These are phyloP conservation scores for Myotis myotis DNA, from an alignment of 2,797 vertebrate genomes.

Conservation along the genomic window DNA sequence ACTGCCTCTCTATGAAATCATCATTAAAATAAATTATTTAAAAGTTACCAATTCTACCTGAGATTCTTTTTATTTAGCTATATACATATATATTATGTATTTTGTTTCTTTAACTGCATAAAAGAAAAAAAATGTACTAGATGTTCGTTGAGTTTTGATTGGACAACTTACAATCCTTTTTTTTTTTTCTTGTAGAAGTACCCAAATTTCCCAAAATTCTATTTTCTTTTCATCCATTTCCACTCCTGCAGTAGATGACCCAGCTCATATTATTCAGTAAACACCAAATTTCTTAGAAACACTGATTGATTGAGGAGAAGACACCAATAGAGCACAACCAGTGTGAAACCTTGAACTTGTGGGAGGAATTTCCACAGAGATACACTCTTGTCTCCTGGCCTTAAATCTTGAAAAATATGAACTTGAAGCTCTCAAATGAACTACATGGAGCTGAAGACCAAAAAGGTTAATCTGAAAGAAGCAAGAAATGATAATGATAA, in stretches of 20 bases:
- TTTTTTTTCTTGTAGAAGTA: not conserved
- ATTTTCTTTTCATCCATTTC: not conserved
- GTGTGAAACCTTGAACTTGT: not conserved
- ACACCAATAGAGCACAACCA: not conserved
- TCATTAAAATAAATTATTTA: not conserved
- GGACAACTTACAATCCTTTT: not conserved
- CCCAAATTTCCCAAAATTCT: not conserved
- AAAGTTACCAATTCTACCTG: not conserved
- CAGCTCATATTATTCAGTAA: not conserved
- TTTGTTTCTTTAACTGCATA: not conserved
- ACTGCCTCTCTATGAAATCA: not conserved
- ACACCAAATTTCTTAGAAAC: not conserved
- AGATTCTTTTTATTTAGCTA: not conserved
- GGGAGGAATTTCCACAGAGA: not conserved
- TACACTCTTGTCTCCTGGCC: not conserved
- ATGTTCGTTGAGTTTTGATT: not conserved
- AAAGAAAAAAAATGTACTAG: not conserved
- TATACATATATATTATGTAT: not conserved
- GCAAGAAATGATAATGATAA: not conserved
- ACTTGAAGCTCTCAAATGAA: not conserved
- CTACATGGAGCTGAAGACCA: not conserved
- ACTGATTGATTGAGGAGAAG: not conserved
- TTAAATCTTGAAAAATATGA: slow-evolving; percentile 1
- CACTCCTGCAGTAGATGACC: not conserved
- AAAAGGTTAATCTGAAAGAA: not conserved